phyloP scores from a whole-genome alignment of 2,888 invertebrate species.

The Leptodirus hochenwartii region DNA sequence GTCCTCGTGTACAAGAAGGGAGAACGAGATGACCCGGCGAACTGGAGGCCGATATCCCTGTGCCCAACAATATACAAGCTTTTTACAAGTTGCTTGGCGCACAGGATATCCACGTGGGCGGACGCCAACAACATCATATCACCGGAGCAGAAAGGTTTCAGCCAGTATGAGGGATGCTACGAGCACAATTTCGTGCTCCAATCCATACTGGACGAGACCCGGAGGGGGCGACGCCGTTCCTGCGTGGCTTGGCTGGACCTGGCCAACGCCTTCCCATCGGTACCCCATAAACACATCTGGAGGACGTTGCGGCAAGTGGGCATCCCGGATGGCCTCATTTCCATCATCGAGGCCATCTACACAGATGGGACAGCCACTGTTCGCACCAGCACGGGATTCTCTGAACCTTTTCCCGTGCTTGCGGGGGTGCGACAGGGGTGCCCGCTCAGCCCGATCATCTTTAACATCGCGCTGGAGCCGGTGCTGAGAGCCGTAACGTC shows the following conservation, averaged over 20 bases:
- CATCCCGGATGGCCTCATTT: neutral
- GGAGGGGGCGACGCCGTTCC: slow-evolving; percentile 7
- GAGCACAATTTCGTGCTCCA: slow-evolving; percentile 23
- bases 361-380: slow-evolving; percentile 7
- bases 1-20: slow-evolving; percentile 5
- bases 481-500: slow-evolving; percentile 8
- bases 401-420: slow-evolving; percentile 10
- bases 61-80: slow-evolving; percentile 1
- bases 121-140: slow-evolving; percentile 9
- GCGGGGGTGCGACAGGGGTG: slow-evolving; percentile 20
- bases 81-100: neutral
- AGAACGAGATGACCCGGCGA: neutral
- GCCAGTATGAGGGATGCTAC: slow-evolving; percentile 18
- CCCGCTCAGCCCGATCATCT: slow-evolving; percentile 20
- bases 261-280: slow-evolving; percentile 22
- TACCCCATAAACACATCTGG: slow-evolving; percentile 18
- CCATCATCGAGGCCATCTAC: slow-evolving; percentile 9
- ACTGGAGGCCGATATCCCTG: slow-evolving; percentile 6
- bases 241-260: slow-evolving; percentile 23
- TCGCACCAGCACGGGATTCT: neutral
- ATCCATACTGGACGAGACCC: slow-evolving; percentile 15
- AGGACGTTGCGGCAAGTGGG: neutral
- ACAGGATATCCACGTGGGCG: slow-evolving; percentile 3
- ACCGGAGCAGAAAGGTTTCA: slow-evolving; percentile 21
- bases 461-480: slow-evolving; percentile 17